Evolutionary conservation across 2,888 invertebrate genomes (phyloP).

Genomic region (Acanthosepion pharaonis): DNA sequence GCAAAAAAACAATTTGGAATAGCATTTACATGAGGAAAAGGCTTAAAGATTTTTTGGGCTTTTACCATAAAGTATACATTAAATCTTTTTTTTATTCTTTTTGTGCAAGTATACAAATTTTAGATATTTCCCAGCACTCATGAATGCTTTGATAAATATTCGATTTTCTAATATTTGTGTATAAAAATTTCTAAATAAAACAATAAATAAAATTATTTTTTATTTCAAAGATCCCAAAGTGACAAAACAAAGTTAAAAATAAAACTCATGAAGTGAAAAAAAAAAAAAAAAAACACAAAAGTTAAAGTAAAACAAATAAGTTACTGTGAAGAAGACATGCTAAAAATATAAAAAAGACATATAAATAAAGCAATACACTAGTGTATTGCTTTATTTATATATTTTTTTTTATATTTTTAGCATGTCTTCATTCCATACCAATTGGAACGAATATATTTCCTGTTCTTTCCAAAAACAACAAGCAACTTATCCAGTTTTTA

Average conservation of each 20-base stretch:
- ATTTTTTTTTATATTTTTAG: too few species aligned
- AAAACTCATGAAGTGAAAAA: neutral
- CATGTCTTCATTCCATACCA: too few species aligned
- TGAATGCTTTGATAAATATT: constrained; percentile 9
- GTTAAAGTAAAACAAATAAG: neutral
- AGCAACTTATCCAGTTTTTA: too few species aligned
- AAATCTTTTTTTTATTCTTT: neutral
- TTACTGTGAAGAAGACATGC: too few species aligned
- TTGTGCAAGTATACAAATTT: neutral
- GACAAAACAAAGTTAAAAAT: neutral
- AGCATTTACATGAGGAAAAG: neutral
- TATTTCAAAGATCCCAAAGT: neutral
- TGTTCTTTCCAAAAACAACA: too few species aligned
- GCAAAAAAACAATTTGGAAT: neutral
- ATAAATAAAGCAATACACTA: too few species aligned
- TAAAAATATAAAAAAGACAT: too few species aligned
- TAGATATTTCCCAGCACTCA: neutral
- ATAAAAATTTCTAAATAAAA: neutral
- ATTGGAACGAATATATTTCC: too few species aligned
- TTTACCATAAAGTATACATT: neutral
- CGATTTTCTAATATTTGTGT: neutral
- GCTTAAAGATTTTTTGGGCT: neutral
- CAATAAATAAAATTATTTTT: neutral
- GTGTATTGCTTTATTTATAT: too few species aligned
- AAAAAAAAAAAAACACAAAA: neutral